A percentile compares a stretch with the other conserved stretches of the same genome.
Conservation (phyloP, 2,797 vertebrate species). For the Tapirus indicus region DNA sequence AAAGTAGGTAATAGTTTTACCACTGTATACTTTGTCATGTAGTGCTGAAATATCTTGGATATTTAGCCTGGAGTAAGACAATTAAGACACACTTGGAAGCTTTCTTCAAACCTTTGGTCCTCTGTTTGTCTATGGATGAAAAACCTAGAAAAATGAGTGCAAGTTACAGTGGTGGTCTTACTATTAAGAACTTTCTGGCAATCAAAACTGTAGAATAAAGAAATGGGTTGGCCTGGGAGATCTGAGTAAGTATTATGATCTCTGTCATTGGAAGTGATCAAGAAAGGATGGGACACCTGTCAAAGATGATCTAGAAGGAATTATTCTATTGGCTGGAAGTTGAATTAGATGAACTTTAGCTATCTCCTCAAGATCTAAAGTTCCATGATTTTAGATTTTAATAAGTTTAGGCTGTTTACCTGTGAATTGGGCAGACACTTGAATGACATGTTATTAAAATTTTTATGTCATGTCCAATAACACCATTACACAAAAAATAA, state of each 20-base stretch:
- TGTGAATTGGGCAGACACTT: neutral
- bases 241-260: neutral
- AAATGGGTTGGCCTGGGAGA: neutral
- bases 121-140: neutral
- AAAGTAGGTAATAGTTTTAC: neutral
- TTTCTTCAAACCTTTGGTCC: neutral
- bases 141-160: neutral
- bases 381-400: slow-evolving; percentile 1
- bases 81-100: neutral
- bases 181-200: slow-evolving; percentile 2
- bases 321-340: neutral
- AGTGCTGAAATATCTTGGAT: neutral
- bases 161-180: neutral
- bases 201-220: neutral
- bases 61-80: neutral
- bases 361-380: neutral
- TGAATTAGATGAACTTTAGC: neutral
- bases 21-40: neutral
- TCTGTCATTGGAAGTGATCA: neutral
- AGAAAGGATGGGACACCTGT: neutral
- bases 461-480: neutral
- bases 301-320: neutral
- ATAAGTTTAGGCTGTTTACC: neutral
- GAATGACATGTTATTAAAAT: neutral
- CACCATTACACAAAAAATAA: slow-evolving; percentile 1